phyloP scores from a whole-genome alignment of 2,888 invertebrate genomes.

The Nowickia ferox region DNA sequence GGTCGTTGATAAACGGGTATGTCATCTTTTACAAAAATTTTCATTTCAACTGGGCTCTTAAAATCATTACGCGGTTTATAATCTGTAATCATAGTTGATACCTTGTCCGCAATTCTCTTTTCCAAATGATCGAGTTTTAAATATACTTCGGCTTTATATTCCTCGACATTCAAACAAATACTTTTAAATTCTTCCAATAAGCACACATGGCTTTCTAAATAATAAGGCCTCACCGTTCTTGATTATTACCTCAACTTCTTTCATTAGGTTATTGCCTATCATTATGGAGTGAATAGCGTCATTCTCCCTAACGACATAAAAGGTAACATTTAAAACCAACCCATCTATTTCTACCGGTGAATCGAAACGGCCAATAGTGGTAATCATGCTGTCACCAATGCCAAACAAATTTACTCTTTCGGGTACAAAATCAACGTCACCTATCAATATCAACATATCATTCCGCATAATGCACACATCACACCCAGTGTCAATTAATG shows the following conservation, averaged over 20 bases:
- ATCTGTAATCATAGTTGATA: background rate
- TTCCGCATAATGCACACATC: constrained; percentile 21
- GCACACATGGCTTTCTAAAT: background rate
- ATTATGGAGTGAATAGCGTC: constrained; percentile 32
- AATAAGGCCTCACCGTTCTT: background rate
- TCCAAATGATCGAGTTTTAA: constrained; percentile 43
- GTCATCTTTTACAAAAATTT: too few relatives aligned
- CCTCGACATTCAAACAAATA: constrained; percentile 14
- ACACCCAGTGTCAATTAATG: constrained; percentile 24
- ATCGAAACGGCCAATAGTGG: constrained; percentile 2
- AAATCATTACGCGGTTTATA: constrained; percentile 3
- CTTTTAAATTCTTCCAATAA: constrained; percentile 14
- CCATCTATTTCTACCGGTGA: background rate
- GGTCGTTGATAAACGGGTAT: too few relatives aligned
- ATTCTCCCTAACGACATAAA: constrained; percentile 28
- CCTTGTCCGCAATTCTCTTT: background rate
- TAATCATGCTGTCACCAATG: constrained; percentile 4
- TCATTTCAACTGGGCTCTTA: constrained; percentile 31
- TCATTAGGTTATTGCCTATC: constrained; percentile 24
- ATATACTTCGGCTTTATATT: background rate
- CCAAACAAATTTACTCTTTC: constrained; percentile 8
- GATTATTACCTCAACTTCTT: constrained; percentile 8
- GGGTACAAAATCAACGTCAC: background rate
- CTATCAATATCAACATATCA: background rate
- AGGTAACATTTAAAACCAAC: background rate